Evolutionary conservation across 1,140 invertebrate species (phyloP).

Genomic region (Ceratina calcarata): DNA sequence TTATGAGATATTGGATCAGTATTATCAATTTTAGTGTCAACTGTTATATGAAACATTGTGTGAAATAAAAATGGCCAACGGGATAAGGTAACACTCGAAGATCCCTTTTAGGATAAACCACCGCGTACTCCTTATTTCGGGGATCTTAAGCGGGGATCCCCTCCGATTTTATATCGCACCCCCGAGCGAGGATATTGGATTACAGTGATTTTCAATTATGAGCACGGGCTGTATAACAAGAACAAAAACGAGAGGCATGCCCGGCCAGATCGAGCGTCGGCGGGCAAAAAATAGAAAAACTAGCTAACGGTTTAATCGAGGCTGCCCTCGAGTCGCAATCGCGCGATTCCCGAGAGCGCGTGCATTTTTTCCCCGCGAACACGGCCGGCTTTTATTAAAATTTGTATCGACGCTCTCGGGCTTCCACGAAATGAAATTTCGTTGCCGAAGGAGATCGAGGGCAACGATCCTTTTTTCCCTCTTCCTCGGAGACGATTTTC

Average conservation of each 20-base stretch:
- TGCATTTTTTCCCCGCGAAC: slow-evolving; percentile 19
- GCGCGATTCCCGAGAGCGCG: not conserved
- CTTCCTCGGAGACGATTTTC: too few species aligned
- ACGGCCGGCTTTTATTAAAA: slow-evolving; percentile 43
- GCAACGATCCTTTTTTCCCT: not conserved
- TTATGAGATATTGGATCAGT: too few species aligned
- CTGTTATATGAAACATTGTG: too few species aligned
- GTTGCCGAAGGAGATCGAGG: not conserved
- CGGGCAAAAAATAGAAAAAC: not conserved
- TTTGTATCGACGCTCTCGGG: slow-evolving; percentile 27
- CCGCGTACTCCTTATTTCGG: slow-evolving; percentile 64
- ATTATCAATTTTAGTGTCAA: too few species aligned
- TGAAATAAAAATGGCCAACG: too few species aligned
- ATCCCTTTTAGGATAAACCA: slow-evolving; percentile 26
- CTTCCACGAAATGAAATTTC: slow-evolving; percentile 35
- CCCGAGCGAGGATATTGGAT: slow-evolving; percentile 61
- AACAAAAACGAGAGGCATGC: slow-evolving; percentile 5
- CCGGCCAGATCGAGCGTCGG: not conserved
- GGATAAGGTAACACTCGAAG: not conserved
- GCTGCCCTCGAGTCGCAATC: slow-evolving; percentile 10
- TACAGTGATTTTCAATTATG: slow-evolving; percentile 73
- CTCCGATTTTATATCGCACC: slow-evolving; percentile 55
- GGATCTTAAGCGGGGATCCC: slow-evolving; percentile 51
- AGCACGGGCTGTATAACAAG: slow-evolving; percentile 32
- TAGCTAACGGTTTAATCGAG: slow-evolving; percentile 36